Evolutionary conservation across 2,888 invertebrate species (phyloP).

Genomic region (Cryptocheilus praepositus): DNA sequence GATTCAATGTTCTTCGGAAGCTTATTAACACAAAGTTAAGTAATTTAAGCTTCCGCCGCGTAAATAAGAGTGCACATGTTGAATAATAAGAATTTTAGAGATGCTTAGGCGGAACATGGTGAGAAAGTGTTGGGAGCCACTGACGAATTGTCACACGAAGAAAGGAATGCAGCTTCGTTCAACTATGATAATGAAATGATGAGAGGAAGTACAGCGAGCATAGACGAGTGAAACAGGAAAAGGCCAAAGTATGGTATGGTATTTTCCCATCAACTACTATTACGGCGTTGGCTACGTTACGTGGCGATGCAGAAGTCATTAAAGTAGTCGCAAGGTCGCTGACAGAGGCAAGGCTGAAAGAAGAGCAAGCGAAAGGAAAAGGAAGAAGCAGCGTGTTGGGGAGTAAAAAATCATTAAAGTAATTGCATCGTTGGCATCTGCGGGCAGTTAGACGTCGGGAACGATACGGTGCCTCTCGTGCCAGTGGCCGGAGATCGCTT

Average conservation of each 20-base stretch:
- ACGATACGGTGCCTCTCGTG: slow-evolving; percentile 16
- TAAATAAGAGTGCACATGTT: too few relatives aligned
- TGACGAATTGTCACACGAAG: background rate
- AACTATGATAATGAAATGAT: background rate
- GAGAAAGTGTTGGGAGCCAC: too few relatives aligned
- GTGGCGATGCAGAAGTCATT: too few relatives aligned
- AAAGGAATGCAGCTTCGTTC: background rate
- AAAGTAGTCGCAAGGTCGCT: too few relatives aligned
- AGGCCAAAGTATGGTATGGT: background rate
- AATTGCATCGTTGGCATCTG: slow-evolving; percentile 31
- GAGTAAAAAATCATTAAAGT: slow-evolving; percentile 32
- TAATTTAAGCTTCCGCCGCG: too few relatives aligned
- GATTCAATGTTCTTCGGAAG: too few relatives aligned
- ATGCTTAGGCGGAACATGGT: too few relatives aligned
- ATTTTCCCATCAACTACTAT: background rate
- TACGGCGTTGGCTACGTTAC: too few relatives aligned
- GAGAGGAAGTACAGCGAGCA: background rate
- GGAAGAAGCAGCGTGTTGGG: slow-evolving; percentile 23
- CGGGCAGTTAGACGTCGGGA: slow-evolving; percentile 27
- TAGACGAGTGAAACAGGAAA: background rate
- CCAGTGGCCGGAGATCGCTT: background rate
- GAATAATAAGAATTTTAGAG: too few relatives aligned
- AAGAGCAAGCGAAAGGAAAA: slow-evolving; percentile 14
- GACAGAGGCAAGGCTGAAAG: background rate
- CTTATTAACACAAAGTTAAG: too few relatives aligned